Conservation (phyloP, 2,888 invertebrate species). For the Lamellibrachia satsuma region DNA sequence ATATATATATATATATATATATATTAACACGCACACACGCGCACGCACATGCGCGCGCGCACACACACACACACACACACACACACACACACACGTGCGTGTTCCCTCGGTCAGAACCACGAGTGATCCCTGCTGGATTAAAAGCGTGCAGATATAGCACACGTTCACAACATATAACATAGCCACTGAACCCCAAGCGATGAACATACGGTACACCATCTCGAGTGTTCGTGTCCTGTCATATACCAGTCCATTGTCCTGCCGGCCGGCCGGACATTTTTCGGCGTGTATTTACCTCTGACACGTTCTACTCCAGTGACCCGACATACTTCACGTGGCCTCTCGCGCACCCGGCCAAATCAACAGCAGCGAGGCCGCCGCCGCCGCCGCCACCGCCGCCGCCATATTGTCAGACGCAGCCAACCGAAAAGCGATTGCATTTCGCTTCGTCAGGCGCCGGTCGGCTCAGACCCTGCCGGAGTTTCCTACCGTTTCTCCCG, state of each 20-base stretch:
- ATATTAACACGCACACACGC: too few species aligned
- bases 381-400: background rate
- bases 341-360: background rate
- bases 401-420: background rate
- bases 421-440: slow-evolving; percentile 6
- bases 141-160: too few species aligned
- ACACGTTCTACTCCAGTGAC: background rate
- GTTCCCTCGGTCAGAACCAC: too few species aligned
- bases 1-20: too few species aligned
- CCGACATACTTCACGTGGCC: background rate
- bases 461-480: background rate
- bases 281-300: slow-evolving; percentile 1
- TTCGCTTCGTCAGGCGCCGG: background rate
- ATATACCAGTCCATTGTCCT: background rate
- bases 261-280: background rate
- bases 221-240: too few species aligned
- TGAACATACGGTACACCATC: background rate
- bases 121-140: too few species aligned
- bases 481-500: background rate
- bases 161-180: background rate
- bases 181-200: background rate
- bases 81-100: too few species aligned
- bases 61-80: too few species aligned
- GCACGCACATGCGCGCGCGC: too few species aligned
- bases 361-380: background rate